Conservation (phyloP, 2,797 vertebrate genomes). For the Rhinogobio ventralis region DNA sequence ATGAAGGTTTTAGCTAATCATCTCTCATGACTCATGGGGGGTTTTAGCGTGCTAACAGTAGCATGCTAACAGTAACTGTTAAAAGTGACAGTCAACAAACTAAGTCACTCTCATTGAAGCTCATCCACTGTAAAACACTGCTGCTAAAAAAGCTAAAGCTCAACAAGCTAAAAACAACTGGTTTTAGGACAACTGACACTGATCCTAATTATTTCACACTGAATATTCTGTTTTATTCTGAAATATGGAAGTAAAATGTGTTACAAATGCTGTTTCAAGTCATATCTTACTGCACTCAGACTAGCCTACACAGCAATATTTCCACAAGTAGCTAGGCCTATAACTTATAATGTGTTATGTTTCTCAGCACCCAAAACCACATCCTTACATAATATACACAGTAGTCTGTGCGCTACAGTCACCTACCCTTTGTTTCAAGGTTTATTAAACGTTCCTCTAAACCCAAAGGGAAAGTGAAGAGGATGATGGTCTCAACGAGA, state of each 20-base stretch:
- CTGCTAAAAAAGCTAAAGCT: background rate
- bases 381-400: background rate
- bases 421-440: background rate
- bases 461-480: background rate
- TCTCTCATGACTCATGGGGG: background rate
- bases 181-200: background rate
- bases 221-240: background rate
- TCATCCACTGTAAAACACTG: background rate
- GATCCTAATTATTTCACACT: background rate
- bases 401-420: background rate
- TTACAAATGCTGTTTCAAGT: background rate
- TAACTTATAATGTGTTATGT: constrained; percentile 5
- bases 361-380: background rate
- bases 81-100: background rate
- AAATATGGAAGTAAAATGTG: background rate
- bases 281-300: background rate
- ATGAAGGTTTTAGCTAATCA: background rate
- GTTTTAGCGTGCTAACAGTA: background rate
- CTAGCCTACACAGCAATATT: background rate
- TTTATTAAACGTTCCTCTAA: background rate
- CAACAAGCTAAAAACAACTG: background rate
- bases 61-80: background rate
- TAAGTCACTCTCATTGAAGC: background rate
- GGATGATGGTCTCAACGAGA: background rate
- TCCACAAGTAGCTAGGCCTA: background rate